Evolutionary conservation across 1,140 invertebrate species (phyloP).

Genomic region (Cardiocondyla obscurior): DNA sequence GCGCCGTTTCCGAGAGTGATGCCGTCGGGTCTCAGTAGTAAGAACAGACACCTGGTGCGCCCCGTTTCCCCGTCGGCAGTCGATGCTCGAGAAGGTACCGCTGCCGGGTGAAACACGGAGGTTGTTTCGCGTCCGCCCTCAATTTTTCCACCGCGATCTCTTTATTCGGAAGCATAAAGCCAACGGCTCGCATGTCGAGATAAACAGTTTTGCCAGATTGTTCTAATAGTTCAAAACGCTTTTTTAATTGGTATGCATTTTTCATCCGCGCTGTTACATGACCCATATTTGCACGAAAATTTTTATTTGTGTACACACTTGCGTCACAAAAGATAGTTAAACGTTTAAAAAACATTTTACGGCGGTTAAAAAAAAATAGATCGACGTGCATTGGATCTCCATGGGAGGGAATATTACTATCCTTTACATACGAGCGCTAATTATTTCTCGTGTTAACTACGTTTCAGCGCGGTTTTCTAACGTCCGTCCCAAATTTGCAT

Average conservation of each 20-base stretch:
- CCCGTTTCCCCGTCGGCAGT: neutral
- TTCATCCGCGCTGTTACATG: neutral
- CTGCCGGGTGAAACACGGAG: neutral
- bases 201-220: constrained; percentile 6
- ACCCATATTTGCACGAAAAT: neutral
- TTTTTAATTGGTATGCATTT: constrained; percentile 18
- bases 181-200: neutral
- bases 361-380: neutral
- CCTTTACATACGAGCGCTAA: neutral
- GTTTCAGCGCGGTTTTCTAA: neutral
- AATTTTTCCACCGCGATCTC: neutral
- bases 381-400: neutral
- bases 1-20: constrained; percentile 50
- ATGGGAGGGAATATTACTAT: neutral
- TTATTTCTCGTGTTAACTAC: neutral
- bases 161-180: neutral
- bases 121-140: neutral
- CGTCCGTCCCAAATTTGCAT: constrained; percentile 5
- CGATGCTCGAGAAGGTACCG: neutral
- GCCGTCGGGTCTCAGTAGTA: constrained; percentile 21
- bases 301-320: neutral
- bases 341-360: constrained; percentile 8
- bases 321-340: neutral
- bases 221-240: neutral
- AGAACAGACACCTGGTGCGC: constrained; percentile 43